phyloP scores from a whole-genome alignment of 1,140 invertebrate genomes.

The Branchinecta lynchi region DNA sequence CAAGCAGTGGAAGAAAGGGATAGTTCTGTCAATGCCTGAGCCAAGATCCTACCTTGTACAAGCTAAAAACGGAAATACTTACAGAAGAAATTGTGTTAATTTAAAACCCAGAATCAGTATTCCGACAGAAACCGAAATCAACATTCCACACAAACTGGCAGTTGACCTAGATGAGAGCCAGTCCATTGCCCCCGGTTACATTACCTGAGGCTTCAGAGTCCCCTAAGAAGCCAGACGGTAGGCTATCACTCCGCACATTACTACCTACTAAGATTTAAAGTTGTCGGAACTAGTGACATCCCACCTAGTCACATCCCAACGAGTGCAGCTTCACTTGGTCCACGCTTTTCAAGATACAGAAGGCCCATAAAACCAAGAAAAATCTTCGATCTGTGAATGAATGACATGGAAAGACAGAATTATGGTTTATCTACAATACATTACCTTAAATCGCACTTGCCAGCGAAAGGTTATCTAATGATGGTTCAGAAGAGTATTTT shows the following conservation, averaged over 20 bases:
- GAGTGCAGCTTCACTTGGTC: neutral
- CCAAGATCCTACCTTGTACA: no score
- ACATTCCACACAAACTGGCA: slow-evolving; percentile 5
- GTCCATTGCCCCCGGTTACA: neutral
- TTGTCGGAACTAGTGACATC: neutral
- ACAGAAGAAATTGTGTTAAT: no score
- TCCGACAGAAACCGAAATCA: slow-evolving; percentile 9
- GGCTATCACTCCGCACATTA: neutral
- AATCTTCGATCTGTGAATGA: slow-evolving; percentile 9
- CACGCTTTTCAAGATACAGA: neutral
- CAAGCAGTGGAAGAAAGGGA: no score
- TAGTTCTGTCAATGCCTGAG: no score
- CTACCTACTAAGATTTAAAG: slow-evolving; percentile 6
- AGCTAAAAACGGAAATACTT: no score
- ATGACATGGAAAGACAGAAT: neutral
- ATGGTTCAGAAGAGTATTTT: no score
- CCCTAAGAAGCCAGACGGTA: slow-evolving; percentile 8
- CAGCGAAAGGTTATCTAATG: neutral
- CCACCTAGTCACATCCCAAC: neutral
- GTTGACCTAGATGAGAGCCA: neutral
- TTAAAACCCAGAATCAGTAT: slow-evolving; percentile 6
- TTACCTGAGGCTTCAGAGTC: slow-evolving; percentile 1
- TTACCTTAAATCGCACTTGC: neutral
- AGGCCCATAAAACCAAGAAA: neutral
- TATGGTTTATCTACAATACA: neutral